Conservation (phyloP, 2,888 invertebrate genomes). For the Balanococcus diminutus region DNA sequence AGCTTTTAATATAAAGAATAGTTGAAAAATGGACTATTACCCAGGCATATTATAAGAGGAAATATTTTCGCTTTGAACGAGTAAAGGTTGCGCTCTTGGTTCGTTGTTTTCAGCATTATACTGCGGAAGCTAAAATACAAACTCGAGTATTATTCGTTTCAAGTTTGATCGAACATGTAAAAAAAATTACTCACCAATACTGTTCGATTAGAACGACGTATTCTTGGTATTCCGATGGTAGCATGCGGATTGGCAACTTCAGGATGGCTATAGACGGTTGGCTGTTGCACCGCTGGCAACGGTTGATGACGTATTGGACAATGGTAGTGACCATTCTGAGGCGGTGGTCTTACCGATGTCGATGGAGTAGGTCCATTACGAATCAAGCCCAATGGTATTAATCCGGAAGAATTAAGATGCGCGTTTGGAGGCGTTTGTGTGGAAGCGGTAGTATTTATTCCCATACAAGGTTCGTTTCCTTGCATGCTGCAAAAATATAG, state of each 20-base stretch:
- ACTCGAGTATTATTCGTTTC: neutral
- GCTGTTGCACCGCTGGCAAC: conserved; percentile 61
- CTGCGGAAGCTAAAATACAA: conserved; percentile 16
- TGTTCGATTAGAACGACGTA: conserved; percentile 53
- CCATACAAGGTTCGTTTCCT: conserved; percentile 39
- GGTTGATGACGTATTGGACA: conserved; percentile 59
- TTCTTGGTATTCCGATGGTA: conserved; percentile 54
- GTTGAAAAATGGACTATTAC: conserved; percentile 54
- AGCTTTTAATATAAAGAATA: neutral
- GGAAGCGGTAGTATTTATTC: conserved; percentile 28
- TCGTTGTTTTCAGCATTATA: conserved; percentile 23
- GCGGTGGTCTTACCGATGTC: conserved; percentile 53
- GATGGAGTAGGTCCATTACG: conserved; percentile 36
- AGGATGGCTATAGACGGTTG: conserved; percentile 63
- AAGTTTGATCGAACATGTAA: neutral
- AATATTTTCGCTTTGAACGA: conserved; percentile 56
- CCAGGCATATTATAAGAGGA: conserved; percentile 59
- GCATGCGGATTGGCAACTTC: conserved; percentile 60
- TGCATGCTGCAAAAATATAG: neutral
- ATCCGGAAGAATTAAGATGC: conserved; percentile 50
- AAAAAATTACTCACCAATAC: conserved; percentile 17
- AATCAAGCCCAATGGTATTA: neutral
- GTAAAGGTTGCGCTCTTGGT: conserved; percentile 24
- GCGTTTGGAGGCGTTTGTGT: conserved; percentile 44
- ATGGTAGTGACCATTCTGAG: conserved; percentile 55